A percentile compares a stretch with the other conserved stretches of the same genome.
phyloP scores from a whole-genome alignment of 2,888 invertebrate genomes.

The Allygus modestus region DNA sequence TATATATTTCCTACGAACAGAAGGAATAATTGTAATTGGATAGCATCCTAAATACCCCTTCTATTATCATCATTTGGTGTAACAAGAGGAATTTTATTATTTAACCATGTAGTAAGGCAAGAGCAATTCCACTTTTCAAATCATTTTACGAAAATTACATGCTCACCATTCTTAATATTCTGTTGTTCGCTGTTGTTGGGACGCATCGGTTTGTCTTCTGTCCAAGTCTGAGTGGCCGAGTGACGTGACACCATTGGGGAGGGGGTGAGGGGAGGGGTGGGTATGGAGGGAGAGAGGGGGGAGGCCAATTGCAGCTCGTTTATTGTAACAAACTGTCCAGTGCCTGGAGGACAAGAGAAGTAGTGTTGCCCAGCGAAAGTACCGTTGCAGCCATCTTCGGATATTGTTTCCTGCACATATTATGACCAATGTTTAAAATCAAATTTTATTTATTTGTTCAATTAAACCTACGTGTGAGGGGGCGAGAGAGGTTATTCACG shows the following conservation, averaged over 20 bases:
- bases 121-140: no score
- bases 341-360: constrained; percentile 68
- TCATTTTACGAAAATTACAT: no score
- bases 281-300: constrained; percentile 24
- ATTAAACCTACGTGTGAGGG: no score
- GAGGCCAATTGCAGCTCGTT: constrained; percentile 66
- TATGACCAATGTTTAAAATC: not conserved
- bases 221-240: constrained; percentile 54
- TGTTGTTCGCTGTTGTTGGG: constrained; percentile 26
- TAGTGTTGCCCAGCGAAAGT: constrained; percentile 66
- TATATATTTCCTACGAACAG: no score
- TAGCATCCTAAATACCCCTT: no score
- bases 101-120: no score
- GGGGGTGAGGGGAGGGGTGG: not conserved
- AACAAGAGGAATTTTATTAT: no score
- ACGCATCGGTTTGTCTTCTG: constrained; percentile 52
- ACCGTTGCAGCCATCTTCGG: constrained; percentile 67
- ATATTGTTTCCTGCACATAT: constrained; percentile 63
- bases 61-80: no score
- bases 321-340: constrained; percentile 69
- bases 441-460: not conserved
- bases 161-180: not conserved
- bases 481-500: no score
- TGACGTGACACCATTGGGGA: constrained; percentile 60
- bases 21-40: no score